Evolutionary conservation across 2,113 vertebrate species (phyloP).

Genomic region (Siphamia tubifer): DNA sequence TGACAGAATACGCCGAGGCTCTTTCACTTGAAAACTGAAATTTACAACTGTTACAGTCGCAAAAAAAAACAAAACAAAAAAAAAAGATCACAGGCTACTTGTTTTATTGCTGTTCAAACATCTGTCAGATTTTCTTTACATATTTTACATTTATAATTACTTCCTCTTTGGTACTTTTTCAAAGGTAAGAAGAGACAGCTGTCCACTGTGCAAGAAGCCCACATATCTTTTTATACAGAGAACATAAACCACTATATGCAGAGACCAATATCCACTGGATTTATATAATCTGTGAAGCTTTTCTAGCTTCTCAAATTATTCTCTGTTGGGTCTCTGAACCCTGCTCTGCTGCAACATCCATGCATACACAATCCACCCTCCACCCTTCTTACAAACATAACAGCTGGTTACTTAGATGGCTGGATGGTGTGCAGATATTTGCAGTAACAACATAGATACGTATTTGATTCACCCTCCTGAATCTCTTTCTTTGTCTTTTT

Average conservation of each 20-base stretch:
- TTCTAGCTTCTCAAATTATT: neutral
- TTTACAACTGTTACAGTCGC: neutral
- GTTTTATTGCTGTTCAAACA: conserved; percentile 14
- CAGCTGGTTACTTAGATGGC: neutral
- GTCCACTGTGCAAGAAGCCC: neutral
- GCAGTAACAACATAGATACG: neutral
- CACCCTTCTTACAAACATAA: conserved; percentile 20
- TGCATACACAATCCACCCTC: conserved; percentile 13
- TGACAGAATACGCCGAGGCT: conserved; percentile 23
- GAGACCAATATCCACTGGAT: neutral
- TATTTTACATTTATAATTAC: neutral
- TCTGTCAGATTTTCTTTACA: neutral
- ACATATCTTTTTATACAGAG: neutral
- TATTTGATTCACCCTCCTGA: no score
- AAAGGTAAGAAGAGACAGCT: neutral
- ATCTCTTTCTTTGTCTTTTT: no score
- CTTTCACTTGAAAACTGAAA: conserved; percentile 23
- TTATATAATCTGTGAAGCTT: neutral
- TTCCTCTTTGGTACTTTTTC: conserved; percentile 1
- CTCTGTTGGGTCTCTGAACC: no score
- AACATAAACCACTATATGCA: neutral
- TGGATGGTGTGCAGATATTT: neutral
- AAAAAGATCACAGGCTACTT: neutral
- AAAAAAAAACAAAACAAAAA: no score
- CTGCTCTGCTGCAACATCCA: neutral